A percentile compares a stretch with the other conserved stretches of the same genome.
Evolutionary conservation across 2,113 vertebrate genomes (phyloP).

Genomic region (Podarcis cretensis): DNA sequence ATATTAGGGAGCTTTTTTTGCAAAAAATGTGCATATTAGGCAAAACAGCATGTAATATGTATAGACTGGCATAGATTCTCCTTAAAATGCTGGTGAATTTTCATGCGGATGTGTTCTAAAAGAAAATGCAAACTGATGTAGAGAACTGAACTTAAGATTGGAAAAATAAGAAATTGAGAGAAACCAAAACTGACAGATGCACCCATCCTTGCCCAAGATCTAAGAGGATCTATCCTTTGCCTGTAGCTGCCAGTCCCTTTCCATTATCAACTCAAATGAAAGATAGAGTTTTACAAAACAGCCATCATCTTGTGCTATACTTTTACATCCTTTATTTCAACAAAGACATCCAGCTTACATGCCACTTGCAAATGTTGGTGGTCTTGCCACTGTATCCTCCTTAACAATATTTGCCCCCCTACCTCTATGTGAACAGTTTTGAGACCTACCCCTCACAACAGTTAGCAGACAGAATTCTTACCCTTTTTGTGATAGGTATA

Average conservation of each 20-base stretch:
- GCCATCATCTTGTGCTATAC: neutral
- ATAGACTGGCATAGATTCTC: too few species aligned
- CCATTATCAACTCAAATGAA: neutral
- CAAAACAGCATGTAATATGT: too few species aligned
- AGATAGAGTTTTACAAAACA: neutral
- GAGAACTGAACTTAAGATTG: too few species aligned
- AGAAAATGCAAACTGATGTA: too few species aligned
- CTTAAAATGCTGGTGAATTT: too few species aligned
- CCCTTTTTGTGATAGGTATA: neutral
- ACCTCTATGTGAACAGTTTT: too few species aligned
- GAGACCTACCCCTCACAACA: too few species aligned
- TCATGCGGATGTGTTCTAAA: too few species aligned
- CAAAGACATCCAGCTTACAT: neutral
- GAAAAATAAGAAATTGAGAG: too few species aligned
- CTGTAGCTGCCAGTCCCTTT: neutral
- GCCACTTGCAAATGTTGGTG: neutral
- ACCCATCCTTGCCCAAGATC: neutral
- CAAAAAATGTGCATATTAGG: too few species aligned
- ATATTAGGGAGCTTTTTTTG: too few species aligned
- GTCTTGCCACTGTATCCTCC: neutral
- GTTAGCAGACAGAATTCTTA: neutral
- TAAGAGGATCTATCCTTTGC: neutral
- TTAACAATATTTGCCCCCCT: neutral
- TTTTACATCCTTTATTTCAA: neutral
- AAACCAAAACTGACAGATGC: too few species aligned